Percentiles rank a stretch among this genome's conserved stretches.
These are phyloP conservation scores for Diarsia brunnea DNA, from an alignment of 2,888 invertebrate species.

Conservation along the genomic window DNA sequence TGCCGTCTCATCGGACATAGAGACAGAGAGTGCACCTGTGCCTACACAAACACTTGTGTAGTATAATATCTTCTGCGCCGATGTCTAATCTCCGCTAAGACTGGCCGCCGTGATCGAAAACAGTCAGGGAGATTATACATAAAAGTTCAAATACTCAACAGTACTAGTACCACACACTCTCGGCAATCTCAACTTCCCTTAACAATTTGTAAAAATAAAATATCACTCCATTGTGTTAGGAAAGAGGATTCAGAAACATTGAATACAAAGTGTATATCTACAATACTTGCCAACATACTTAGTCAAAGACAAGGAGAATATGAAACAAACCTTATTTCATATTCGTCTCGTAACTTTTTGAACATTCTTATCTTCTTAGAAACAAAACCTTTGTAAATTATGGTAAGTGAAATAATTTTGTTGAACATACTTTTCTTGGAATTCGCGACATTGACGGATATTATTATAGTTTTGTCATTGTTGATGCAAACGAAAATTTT, in stretches of 20 bases:
- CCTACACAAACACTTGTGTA: too few species aligned
- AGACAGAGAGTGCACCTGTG: too few species aligned
- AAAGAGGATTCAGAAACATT: conserved; percentile 27
- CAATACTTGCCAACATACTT: conserved; percentile 20
- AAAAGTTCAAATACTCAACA: neutral
- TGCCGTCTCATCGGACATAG: too few species aligned
- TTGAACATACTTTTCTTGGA: neutral
- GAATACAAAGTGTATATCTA: conserved; percentile 16
- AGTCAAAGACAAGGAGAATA: conserved; percentile 38
- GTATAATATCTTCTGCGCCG: too few species aligned
- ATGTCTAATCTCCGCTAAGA: too few species aligned
- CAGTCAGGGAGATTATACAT: too few species aligned
- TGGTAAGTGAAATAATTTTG: conserved; percentile 3
- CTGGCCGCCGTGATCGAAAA: too few species aligned
- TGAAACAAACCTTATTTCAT: conserved; percentile 49
- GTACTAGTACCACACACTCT: neutral
- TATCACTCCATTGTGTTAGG: conserved; percentile 1
- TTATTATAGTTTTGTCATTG: neutral
- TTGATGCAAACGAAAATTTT: neutral
- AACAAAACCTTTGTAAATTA: conserved; percentile 38
- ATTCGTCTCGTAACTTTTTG: conserved; percentile 51
- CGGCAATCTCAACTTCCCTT: neutral
- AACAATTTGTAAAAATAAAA: conserved; percentile 32
- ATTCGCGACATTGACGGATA: neutral
- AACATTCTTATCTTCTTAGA: conserved; percentile 38